Conservation (phyloP, 2,888 invertebrate genomes). For the Enchytraeus crypticus region DNA sequence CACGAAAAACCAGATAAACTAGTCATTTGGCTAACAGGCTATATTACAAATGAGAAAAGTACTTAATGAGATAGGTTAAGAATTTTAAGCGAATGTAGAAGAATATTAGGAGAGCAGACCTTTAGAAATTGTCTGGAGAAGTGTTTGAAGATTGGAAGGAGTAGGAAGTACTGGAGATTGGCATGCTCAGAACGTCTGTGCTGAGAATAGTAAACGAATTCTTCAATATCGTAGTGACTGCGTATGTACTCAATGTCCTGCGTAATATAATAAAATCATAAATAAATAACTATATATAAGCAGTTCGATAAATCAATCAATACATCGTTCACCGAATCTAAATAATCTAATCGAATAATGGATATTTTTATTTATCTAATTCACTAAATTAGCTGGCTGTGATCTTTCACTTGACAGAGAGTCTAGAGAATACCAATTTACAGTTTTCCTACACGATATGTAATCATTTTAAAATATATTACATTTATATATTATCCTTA, state of each 20-base stretch:
- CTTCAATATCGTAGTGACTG: conserved; percentile 49
- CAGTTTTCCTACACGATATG: too few relatives aligned
- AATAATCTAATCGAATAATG: too few relatives aligned
- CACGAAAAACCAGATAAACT: background rate
- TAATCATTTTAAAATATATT: too few relatives aligned
- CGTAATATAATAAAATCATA: too few relatives aligned
- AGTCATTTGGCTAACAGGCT: background rate
- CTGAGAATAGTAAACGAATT: conserved; percentile 49
- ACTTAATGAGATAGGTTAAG: too few relatives aligned
- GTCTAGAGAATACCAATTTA: too few relatives aligned
- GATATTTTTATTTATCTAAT: too few relatives aligned
- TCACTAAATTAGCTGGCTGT: too few relatives aligned
- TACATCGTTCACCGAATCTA: background rate
- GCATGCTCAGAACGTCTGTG: conserved; percentile 46
- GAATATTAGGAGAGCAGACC: conserved; percentile 47
- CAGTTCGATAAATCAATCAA: background rate
- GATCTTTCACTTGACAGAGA: too few relatives aligned
- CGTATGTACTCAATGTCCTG: conserved; percentile 49
- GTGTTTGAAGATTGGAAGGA: conserved; percentile 47
- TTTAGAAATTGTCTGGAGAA: conserved; percentile 47
- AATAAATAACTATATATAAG: background rate
- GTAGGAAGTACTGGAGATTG: conserved; percentile 45
- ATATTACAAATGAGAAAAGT: background rate
- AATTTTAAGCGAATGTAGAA: too few relatives aligned
- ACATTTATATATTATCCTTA: too few relatives aligned